These are phyloP conservation scores for Phylloscopus collybita DNA, from an alignment of 2,797 vertebrate genomes.

Conservation along the genomic window DNA sequence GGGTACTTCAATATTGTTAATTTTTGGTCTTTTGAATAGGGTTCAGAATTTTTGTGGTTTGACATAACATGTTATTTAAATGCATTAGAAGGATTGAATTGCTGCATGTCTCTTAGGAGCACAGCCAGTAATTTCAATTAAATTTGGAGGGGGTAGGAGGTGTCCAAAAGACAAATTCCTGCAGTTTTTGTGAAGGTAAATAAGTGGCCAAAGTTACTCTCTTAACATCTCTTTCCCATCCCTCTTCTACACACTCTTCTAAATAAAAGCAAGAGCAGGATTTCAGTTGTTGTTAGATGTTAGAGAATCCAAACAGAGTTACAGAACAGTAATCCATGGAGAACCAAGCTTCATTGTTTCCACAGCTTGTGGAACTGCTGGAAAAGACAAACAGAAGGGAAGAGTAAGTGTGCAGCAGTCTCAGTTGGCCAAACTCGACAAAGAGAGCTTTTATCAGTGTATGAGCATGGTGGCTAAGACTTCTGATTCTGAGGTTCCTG, in stretches of 20 bases:
- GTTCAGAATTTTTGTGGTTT: background rate
- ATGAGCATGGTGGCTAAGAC: background rate
- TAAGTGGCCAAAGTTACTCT: background rate
- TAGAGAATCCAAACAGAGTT: background rate
- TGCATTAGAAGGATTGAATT: background rate
- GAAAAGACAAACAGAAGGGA: background rate
- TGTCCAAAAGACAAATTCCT: background rate
- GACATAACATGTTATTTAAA: background rate
- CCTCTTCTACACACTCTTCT: background rate
- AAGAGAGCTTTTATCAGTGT: background rate
- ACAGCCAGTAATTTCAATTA: background rate
- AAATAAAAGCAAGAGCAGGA: background rate
- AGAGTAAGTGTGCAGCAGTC: background rate
- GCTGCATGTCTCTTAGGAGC: background rate
- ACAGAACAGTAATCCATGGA: background rate
- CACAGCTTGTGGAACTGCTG: background rate
- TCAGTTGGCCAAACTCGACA: background rate
- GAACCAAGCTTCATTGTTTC: background rate
- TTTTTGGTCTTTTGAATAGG: background rate
- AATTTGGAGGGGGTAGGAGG: background rate
- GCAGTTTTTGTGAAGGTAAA: background rate
- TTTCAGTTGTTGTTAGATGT: background rate
- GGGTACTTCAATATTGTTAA: background rate
- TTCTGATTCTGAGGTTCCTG: background rate
- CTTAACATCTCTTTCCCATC: background rate